A percentile compares a stretch with the other conserved stretches of the same genome.
phyloP scores from a whole-genome alignment of 2,113 vertebrate species.

The Nycticebus coucang region DNA sequence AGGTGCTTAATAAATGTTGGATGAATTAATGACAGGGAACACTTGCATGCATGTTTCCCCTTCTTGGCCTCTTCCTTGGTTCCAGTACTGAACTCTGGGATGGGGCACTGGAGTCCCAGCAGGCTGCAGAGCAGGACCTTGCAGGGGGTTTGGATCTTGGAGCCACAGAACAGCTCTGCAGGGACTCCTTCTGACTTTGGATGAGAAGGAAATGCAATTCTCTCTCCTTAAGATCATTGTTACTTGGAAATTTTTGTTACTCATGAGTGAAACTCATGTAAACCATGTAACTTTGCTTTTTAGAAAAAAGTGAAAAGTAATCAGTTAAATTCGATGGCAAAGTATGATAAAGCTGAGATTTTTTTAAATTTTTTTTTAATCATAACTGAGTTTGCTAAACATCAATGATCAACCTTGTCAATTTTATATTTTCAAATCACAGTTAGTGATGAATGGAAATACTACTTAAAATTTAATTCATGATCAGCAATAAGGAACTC shows the following conservation, averaged over 20 bases:
- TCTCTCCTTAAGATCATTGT: not conserved
- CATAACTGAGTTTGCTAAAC: not conserved
- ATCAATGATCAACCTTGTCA: not conserved
- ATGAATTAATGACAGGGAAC: not conserved
- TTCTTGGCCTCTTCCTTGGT: not conserved
- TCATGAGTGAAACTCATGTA: not conserved
- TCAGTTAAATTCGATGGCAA: not conserved
- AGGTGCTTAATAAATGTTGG: not conserved
- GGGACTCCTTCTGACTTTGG: not conserved
- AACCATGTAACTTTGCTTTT: not conserved
- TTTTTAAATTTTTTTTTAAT: not conserved
- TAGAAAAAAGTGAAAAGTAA: not conserved
- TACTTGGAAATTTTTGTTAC: not conserved
- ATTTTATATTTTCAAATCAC: constrained; percentile 5
- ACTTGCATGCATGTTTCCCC: not conserved
- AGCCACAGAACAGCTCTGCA: not conserved
- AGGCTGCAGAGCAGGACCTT: not conserved
- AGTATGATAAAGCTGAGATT: not conserved
- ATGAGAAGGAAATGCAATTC: not conserved
- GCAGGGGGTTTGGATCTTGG: not conserved
- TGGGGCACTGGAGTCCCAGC: too few relatives aligned
- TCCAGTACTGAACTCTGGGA: not conserved
- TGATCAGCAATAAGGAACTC: not conserved
- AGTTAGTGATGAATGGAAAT: not conserved
- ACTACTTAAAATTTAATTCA: not conserved